Percentiles rank a stretch among this genome's conserved stretches.
Evolutionary conservation across 2,888 invertebrate genomes (phyloP).

Genomic region (Erannis defoliaria): DNA sequence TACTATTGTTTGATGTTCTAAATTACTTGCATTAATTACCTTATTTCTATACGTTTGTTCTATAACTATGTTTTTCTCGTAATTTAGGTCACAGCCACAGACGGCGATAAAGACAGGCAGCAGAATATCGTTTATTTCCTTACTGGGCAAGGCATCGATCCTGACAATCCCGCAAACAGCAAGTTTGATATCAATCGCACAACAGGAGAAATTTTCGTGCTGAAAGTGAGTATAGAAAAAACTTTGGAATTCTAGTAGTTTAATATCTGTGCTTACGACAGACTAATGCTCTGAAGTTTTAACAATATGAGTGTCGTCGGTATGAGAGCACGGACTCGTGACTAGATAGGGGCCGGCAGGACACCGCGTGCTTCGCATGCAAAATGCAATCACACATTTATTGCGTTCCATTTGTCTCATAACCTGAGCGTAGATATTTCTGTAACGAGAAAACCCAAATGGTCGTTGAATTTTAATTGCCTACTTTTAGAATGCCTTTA

Average conservation of each 20-base stretch:
- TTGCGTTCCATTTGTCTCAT: constrained; percentile 65
- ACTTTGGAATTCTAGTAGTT: constrained; percentile 33
- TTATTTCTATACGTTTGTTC: constrained; percentile 6
- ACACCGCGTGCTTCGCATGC: constrained; percentile 64
- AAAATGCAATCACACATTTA: constrained; percentile 70
- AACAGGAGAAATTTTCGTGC: constrained; percentile 97
- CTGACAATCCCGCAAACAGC: constrained; percentile 97
- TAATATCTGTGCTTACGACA: constrained; percentile 16
- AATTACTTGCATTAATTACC: not conserved
- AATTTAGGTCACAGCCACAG: constrained; percentile 96
- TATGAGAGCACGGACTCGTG: constrained; percentile 49
- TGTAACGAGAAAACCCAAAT: constrained; percentile 62
- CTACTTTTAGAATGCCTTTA: constrained; percentile 40
- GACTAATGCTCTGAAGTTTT: constrained; percentile 32
- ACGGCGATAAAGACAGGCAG: constrained; percentile 97
- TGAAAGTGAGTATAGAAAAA: constrained; percentile 90
- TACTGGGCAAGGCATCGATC: constrained; percentile 98
- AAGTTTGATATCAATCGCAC: constrained; percentile 98
- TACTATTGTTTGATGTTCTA: not conserved
- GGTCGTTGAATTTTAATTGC: constrained; percentile 61
- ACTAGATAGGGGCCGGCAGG: constrained; percentile 53
- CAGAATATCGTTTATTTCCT: constrained; percentile 98
- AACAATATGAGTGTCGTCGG: constrained; percentile 43
- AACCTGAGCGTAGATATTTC: constrained; percentile 62
- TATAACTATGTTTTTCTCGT: constrained; percentile 30